A percentile compares a stretch with the other conserved stretches of the same genome.
These are phyloP conservation scores for Anodontia alba DNA, from an alignment of 2,888 invertebrate species.

Conservation along the genomic window DNA sequence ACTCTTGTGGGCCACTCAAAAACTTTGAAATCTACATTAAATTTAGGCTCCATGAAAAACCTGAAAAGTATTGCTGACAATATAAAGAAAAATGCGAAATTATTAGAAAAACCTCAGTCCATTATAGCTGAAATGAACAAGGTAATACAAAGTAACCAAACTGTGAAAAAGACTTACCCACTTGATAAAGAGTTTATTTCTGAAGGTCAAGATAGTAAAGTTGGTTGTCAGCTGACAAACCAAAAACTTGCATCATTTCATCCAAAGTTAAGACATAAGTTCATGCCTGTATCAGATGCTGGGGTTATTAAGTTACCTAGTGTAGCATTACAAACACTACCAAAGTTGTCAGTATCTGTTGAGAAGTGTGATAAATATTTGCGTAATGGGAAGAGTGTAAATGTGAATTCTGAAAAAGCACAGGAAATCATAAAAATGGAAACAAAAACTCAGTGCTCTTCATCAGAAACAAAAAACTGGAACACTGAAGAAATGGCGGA, in stretches of 20 bases:
- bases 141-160: too few relatives aligned
- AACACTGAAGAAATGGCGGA: background rate
- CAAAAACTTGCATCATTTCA: background rate
- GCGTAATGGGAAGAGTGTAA: background rate
- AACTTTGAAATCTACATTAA: background rate
- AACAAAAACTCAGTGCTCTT: background rate
- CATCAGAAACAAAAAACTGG: background rate
- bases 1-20: background rate
- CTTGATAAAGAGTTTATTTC: too few relatives aligned
- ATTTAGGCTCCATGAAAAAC: background rate
- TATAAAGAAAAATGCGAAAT: background rate
- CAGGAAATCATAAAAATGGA: background rate
- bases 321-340: background rate
- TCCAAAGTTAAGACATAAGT: constrained; percentile 1
- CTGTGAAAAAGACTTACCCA: too few relatives aligned
- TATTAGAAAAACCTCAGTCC: background rate
- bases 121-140: background rate
- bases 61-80: background rate
- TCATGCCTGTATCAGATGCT: background rate
- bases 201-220: too few relatives aligned
- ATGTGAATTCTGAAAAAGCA: too few relatives aligned
- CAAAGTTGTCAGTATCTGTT: background rate
- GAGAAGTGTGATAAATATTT: background rate
- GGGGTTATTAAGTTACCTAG: background rate
- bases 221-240: too few relatives aligned